Base-by-base conservation (phyloP, 2,113 vertebrate genomes). In the Pampusana beccarii region DNA sequence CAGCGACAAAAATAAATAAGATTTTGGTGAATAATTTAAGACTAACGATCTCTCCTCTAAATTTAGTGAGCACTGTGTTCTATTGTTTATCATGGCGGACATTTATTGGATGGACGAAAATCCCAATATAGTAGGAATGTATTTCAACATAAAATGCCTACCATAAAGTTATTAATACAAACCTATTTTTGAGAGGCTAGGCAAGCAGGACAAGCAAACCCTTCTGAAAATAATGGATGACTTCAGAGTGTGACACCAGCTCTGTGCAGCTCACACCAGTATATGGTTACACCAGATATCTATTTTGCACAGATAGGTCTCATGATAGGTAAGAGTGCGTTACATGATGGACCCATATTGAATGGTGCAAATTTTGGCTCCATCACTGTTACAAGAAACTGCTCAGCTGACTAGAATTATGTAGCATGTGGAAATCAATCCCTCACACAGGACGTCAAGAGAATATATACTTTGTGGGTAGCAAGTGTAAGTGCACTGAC, bases 221-320 rank as follows among this genome's bases (percentile, higher is more conserved):
- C 20, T 81, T 82, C 93, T 93, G 83, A 91, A 97, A 96, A 96
- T 95, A 97, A 92, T 85, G 80, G 66, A 85, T 95, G 88, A 97
- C 91, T 91, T 96, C 95, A 93, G 74, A 67, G 48, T 58, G 40
- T 92, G 65, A 81, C 73, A 89, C 10, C 57, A 81, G 44, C 25
- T 92, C 77, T 65, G 50, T 1, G 3, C 80, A 93, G 88, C 73
- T 93, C 86, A 67, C 57, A 44, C 40, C 4, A 5, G 77, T 84
- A 57, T 89, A 94, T 36, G 20, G 65, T 96, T 97, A 97, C 93
- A 92, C 11, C 40, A 71, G 53, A 72, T n/a, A 87, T 15, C 77
- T 93, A 9, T 80, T 95, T 95, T 89, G 71, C 73, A 87, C 61
- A 65, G 65, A 86, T 42, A 72, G 20, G 31, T 91, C 86, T 91